phyloP scores from a whole-genome alignment of 1,140 invertebrate species.

The Tetragonula clypearis region DNA sequence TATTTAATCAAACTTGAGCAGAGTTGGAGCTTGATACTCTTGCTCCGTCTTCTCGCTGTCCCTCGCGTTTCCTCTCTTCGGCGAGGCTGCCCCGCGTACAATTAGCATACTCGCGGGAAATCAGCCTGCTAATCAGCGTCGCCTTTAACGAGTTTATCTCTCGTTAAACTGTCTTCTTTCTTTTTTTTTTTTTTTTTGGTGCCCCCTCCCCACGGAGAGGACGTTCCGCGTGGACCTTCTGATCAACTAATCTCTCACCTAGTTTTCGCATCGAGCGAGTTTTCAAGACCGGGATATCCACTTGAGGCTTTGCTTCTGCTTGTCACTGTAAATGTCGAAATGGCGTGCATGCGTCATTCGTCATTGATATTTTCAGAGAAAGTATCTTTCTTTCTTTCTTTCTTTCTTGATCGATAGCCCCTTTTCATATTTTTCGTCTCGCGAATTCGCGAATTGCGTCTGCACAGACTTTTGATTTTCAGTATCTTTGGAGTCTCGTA shows the following conservation, averaged over 20 bases:
- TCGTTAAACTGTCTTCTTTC: neutral
- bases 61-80: neutral
- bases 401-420: neutral
- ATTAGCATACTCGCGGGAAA: constrained; percentile 43
- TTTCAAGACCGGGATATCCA: neutral
- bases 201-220: too few species aligned
- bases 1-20: constrained; percentile 34
- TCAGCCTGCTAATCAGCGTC: constrained; percentile 9
- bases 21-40: constrained; percentile 15
- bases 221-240: neutral
- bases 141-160: constrained; percentile 27
- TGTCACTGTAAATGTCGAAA: neutral
- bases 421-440: neutral
- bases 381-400: neutral
- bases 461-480: neutral
- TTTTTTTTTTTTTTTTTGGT: too few species aligned
- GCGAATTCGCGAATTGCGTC: neutral
- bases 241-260: neutral
- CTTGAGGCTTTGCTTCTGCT: neutral
- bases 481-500: too few species aligned
- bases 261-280: neutral
- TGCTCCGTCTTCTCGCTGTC: neutral
- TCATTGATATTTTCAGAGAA: neutral
- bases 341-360: too few species aligned
- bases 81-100: neutral